Base-by-base conservation (phyloP, 2,888 invertebrate genomes). In the Drosophila differens region DNA sequence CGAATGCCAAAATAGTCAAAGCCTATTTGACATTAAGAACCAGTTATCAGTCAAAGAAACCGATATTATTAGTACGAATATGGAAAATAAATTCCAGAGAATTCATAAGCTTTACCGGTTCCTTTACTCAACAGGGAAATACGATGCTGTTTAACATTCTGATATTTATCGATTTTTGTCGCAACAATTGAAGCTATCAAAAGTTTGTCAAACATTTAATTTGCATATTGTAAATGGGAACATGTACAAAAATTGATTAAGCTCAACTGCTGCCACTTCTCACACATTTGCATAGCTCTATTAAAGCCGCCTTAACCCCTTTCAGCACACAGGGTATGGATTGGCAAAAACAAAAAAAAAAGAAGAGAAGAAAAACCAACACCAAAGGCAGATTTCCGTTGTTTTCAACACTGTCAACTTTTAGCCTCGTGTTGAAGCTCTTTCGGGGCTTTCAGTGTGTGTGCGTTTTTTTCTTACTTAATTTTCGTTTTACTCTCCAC, bases 391-490 rank as follows among this genome's bases (percentile, higher is more conserved):
- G 35, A 75, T 67, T 69, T 80, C 64, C 74, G 78, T 81, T 74
- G 65, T 75, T 74, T 67, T 70, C 41, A 61, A 74, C 59, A 65
- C 68, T 79, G 79, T 44, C 61, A 58, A 63, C 51, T 70, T 67
- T 71, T 59, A 64, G 64, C 37, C 68, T 63, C 63, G 62, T 61
- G 64, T 60, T 68, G 62, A 33, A 30, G 35, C 58, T 54, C 53
- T 52, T 60, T 68, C 47, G 14, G 30, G 33, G 51, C 51, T 44
- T 69, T 59, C 51, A 35, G 51, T 33, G 57, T 33, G 14, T 1
- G 35, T 35, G 4, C 4, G 30, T 14, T 47, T 32, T 39, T 35
- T 30, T 22, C 12, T 12, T 54, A 22, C 4, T 49, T 3, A n/a
- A 19, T 51, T 41, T 14, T 16, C 16, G 37, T 39, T 28, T 39